Conservation (phyloP, 2,797 vertebrate genomes). For the Merluccius polli region DNA sequence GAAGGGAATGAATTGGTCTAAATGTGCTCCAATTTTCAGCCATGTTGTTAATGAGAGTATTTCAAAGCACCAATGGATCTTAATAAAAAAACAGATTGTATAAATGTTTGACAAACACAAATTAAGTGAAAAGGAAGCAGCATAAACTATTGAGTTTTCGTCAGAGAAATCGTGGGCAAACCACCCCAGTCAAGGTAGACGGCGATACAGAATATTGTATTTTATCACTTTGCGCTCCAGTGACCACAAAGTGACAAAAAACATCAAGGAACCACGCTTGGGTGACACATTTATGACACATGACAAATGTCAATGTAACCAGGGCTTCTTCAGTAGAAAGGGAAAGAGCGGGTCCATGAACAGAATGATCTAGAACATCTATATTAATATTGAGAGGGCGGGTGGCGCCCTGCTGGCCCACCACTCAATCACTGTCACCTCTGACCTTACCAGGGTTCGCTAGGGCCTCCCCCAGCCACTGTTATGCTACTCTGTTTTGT, state of each 20-base stretch:
- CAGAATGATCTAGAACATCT: slow-evolving; percentile 63
- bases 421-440: slow-evolving; percentile 68
- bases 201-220: too few relatives aligned
- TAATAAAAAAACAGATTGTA: not conserved
- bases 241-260: not conserved
- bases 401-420: slow-evolving; percentile 48
- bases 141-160: too few relatives aligned
- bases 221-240: not conserved
- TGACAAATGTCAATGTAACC: slow-evolving; percentile 37
- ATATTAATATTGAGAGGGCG: slow-evolving; percentile 48
- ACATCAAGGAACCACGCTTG: not conserved
- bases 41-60: not conserved
- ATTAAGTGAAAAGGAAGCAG: not conserved
- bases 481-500: slow-evolving; percentile 16
- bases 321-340: slow-evolving; percentile 36
- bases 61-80: not conserved
- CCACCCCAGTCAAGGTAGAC: not conserved
- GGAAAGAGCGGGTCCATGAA: slow-evolving; percentile 42
- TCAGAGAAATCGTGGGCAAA: not conserved
- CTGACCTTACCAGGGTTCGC: slow-evolving; percentile 63
- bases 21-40: too few relatives aligned
- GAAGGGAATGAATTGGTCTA: too few relatives aligned
- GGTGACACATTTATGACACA: not conserved
- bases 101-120: not conserved
- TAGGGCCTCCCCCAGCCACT: slow-evolving; percentile 34